Conservation (phyloP, 2,113 vertebrate species). For the Seriola rivoliana region DNA sequence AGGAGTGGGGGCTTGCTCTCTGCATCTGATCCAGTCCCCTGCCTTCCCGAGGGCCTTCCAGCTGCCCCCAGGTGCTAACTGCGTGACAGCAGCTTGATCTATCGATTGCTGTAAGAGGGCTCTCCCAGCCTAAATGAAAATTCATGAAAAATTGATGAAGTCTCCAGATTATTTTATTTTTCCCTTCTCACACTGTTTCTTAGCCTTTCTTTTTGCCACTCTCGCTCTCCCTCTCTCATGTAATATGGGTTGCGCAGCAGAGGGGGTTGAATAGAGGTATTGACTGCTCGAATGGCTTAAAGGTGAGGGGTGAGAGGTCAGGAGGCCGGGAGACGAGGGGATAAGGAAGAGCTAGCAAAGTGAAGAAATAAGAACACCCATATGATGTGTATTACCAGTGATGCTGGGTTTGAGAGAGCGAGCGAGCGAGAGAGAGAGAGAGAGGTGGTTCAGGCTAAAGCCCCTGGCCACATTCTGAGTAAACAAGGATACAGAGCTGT, state of each 20-base stretch:
- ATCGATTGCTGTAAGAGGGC: constrained; percentile 95
- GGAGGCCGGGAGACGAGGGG: constrained; percentile 38
- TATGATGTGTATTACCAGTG: constrained; percentile 42
- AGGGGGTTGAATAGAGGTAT: constrained; percentile 84
- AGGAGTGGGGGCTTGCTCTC: constrained; percentile 39
- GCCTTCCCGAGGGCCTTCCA: constrained; percentile 85
- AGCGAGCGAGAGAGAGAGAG: constrained; percentile 4
- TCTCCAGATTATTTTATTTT: constrained; percentile 88
- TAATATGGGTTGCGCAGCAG: constrained; percentile 59
- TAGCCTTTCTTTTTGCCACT: constrained; percentile 33
- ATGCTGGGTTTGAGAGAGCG: constrained; percentile 21
- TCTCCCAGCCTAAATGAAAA: constrained; percentile 94
- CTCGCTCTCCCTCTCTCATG: constrained; percentile 13
- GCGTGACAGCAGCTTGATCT: constrained; percentile 96
- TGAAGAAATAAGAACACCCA: constrained; percentile 50
- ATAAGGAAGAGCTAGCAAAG: constrained; percentile 45
- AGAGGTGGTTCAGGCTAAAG: constrained; percentile 4
- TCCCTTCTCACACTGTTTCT: constrained; percentile 50
- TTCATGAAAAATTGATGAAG: constrained; percentile 99
- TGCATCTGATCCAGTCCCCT: constrained; percentile 79
- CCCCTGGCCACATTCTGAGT: background rate
- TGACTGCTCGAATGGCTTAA: constrained; percentile 81
- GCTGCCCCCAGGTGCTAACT: constrained; percentile 93
- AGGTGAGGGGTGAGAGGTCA: constrained; percentile 85
- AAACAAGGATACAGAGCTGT: background rate